phyloP scores from a whole-genome alignment of 1,140 invertebrate genomes.

The Chionoecetes opilio region DNA sequence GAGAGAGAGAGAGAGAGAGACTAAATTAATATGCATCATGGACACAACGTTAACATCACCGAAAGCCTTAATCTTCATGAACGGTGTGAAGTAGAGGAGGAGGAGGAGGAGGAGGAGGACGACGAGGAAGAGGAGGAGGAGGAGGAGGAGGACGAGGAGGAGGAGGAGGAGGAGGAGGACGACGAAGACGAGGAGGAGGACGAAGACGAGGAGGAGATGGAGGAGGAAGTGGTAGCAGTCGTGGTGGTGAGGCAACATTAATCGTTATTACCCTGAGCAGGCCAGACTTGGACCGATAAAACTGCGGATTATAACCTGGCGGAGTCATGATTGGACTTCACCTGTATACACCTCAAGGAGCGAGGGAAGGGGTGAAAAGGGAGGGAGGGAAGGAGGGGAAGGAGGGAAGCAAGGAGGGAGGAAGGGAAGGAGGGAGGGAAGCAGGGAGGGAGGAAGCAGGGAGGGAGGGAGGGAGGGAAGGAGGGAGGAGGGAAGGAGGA shows the following conservation, averaged over 20 bases:
- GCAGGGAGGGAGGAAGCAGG: neutral
- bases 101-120: neutral
- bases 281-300: neutral
- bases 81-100: neutral
- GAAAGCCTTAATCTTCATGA: no score
- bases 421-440: neutral
- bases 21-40: neutral
- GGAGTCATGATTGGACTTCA: neutral
- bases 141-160: neutral
- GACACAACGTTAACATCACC: no score
- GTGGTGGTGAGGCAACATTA: neutral
- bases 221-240: neutral
- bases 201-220: neutral
- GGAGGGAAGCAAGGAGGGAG: neutral
- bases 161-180: neutral
- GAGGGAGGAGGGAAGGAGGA: neutral
- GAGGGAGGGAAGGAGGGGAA: no score
- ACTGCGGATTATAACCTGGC: neutral
- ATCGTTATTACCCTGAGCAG: neutral
- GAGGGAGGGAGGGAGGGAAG: neutral
- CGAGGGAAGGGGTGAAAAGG: neutral
- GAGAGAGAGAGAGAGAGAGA: constrained; percentile 35
- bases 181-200: neutral
- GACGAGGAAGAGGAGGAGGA: neutral
- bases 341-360: neutral